These are phyloP conservation scores for Phrynocephalus versicolor DNA, from an alignment of 2,113 vertebrate species.

Conservation along the genomic window DNA sequence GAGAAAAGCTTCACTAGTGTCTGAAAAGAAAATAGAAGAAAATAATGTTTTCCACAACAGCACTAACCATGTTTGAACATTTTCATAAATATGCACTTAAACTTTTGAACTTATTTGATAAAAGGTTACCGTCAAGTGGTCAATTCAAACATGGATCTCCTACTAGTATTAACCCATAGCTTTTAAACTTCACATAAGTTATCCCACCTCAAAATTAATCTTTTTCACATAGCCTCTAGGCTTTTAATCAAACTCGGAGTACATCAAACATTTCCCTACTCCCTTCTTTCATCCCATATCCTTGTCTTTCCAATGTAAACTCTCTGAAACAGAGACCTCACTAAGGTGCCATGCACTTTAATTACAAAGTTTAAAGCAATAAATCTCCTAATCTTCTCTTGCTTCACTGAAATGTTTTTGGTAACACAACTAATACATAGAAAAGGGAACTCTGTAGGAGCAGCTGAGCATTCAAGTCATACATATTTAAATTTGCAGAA, in stretches of 20 bases:
- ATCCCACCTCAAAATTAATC: not conserved
- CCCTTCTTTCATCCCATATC: not conserved
- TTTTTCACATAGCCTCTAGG: not conserved
- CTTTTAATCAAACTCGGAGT: not conserved
- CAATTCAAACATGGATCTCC: not conserved
- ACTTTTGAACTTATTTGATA: not conserved
- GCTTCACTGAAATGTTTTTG: not conserved
- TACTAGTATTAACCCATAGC: not conserved
- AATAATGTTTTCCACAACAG: not conserved
- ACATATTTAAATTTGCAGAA: not conserved
- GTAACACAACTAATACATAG: not conserved
- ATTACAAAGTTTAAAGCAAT: not conserved
- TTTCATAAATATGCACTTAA: not conserved
- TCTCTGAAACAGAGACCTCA: not conserved
- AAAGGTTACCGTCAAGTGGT: not conserved
- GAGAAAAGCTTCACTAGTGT: slow-evolving; percentile 91
- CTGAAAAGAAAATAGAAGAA: slow-evolving; percentile 67
- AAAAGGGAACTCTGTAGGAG: not conserved
- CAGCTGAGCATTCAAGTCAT: not conserved
- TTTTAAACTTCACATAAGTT: not conserved
- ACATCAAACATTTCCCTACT: not conserved
- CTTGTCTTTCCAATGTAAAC: not conserved
- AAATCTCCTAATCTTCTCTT: not conserved
- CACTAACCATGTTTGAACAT: not conserved
- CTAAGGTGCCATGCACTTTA: not conserved